Evolutionary conservation across 2,888 invertebrate genomes (phyloP), one percentile per base, ranked within the genome.

Genomic region (Phalera bucephala): DNA sequence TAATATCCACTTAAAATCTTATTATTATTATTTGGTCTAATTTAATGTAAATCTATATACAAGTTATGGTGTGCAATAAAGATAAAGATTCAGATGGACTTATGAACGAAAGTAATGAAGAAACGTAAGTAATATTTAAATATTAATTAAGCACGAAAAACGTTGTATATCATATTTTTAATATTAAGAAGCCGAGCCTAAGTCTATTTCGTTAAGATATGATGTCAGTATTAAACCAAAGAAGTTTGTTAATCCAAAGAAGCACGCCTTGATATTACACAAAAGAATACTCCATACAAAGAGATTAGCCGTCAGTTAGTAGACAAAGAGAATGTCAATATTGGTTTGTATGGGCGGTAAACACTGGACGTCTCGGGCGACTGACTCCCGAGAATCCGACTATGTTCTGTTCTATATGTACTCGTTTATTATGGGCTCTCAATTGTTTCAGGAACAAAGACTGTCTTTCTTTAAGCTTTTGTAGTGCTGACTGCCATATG

Each of bases 241-340:
- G 28, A 5, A n/a, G 10, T 22, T 15, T n/a, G 17, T 26, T 17
- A 56, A 62, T 44, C 48, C 49, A 59, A 61, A 63, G 40, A 62
- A 48, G 56, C 51, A 52, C 40, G 53, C 46, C 45, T 45, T 49
- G 45, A 63, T 57, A 62, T 60, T 56, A 58, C 53, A 79, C 73
- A 80, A 80, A 74, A 78, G 77, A 76, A 70, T 67, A 75, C 66
- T 55, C 65, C 64, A 58, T 63, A 76, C 77, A 80, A 79, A 78
- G 77, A 78, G 80, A 83, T 82, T 77, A 81, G 76, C 78, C 72
- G 79, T 75, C 78, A 73, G 74, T 72, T 71, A 72, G 71, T 68
- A 72, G 75, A 82, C 82, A 85, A 86, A 75, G 76, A 70, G 68
- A 80, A 76, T 82, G 85, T 82, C 86, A 86, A 86, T 84, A 84